A percentile compares a stretch with the other conserved stretches of the same genome.
phyloP scores from a whole-genome alignment of 2,888 invertebrate species.

The Volucella inflata region DNA sequence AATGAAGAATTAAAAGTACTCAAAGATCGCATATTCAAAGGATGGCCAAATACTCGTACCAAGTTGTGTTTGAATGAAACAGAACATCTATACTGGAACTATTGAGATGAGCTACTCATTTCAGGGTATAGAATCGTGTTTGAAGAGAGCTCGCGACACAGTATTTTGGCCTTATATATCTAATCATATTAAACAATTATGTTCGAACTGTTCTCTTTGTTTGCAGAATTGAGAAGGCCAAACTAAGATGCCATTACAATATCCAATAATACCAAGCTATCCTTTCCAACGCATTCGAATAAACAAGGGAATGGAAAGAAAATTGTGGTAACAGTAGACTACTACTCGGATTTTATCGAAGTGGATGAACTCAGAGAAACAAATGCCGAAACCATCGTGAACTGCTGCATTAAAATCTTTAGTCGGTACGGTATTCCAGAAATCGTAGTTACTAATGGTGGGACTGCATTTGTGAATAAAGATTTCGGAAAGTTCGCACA shows the following conservation, averaged over 20 bases:
- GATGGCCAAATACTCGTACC: constrained; percentile 24
- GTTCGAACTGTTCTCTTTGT: too few species aligned
- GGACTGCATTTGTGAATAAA: constrained; percentile 16
- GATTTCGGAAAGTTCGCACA: constrained; percentile 15
- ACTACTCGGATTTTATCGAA: constrained; percentile 65
- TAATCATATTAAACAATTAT: too few species aligned
- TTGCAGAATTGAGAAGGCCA: constrained; percentile 40
- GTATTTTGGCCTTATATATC: constrained; percentile 33
- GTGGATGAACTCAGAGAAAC: constrained; percentile 56
- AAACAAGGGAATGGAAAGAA: constrained; percentile 28
- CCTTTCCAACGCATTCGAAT: constrained; percentile 58
- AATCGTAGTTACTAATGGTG: constrained; percentile 34
- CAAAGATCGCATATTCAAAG: constrained; percentile 10
- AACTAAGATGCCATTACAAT: constrained; percentile 29
- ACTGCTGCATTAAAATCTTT: constrained; percentile 47
- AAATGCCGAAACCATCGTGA: too few species aligned
- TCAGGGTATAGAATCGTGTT: too few species aligned
- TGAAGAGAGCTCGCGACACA: constrained; percentile 33
- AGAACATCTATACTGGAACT: too few species aligned
- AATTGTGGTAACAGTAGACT: constrained; percentile 50
- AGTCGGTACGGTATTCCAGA: constrained; percentile 52
- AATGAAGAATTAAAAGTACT: constrained; percentile 12
- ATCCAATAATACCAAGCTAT: constrained; percentile 25
- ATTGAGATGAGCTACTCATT: too few species aligned
- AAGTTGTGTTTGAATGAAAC: too few species aligned